phyloP scores from a whole-genome alignment of 2,113 vertebrate species.

The Irena cyanogastra region DNA sequence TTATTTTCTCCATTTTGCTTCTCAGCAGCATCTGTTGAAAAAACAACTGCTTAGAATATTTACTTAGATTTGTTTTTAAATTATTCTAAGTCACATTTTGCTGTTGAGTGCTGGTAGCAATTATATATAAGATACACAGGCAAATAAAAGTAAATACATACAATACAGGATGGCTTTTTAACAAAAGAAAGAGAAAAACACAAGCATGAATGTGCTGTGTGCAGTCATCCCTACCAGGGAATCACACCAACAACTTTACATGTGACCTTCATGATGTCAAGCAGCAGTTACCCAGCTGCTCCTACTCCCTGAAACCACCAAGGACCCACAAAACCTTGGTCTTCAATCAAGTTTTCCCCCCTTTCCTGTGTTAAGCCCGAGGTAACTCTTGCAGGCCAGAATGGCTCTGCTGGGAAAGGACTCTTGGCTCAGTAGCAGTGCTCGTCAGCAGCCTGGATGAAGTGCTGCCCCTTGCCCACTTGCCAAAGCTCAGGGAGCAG shows the following conservation, averaged over 20 bases:
- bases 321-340: not conserved
- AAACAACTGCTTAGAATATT: not conserved
- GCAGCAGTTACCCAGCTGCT: not conserved
- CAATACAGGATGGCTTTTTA: not conserved
- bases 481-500: accelerated
- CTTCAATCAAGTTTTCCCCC: not conserved
- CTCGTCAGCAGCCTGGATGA: not conserved
- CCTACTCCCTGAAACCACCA: not conserved
- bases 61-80: not conserved
- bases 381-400: not conserved
- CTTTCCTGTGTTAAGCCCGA: not conserved
- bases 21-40: constrained; percentile 70
- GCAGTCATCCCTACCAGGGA: not conserved
- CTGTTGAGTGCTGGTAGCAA: not conserved
- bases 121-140: not conserved
- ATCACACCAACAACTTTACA: not conserved
- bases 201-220: not conserved
- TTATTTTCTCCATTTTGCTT: constrained; percentile 78
- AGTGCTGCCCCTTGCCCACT: accelerated
- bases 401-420: not conserved
- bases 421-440: not conserved
- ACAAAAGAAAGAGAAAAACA: not conserved
- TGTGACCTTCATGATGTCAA: not conserved
- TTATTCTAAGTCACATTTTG: not conserved
- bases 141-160: not conserved